Evolutionary conservation across 2,113 vertebrate species (phyloP).

Genomic region (Leucopsar rothschildi): DNA sequence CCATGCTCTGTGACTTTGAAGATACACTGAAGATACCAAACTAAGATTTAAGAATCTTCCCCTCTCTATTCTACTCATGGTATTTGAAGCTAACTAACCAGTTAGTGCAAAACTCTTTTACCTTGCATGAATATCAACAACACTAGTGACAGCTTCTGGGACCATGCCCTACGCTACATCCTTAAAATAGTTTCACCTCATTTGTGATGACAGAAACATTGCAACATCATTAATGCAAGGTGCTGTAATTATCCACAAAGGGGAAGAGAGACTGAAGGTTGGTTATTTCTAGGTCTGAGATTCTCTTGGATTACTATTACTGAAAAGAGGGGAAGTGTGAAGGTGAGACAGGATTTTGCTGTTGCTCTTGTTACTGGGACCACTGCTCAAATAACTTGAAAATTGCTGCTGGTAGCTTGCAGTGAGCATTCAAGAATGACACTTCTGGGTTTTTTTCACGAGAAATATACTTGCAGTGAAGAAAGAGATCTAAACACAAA

Average conservation of each 20-base stretch:
- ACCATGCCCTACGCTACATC: rapidly evolving
- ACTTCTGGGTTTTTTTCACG: neutral
- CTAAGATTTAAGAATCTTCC: neutral
- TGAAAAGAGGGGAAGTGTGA: rapidly evolving
- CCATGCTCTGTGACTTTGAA: neutral
- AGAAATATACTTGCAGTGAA: neutral
- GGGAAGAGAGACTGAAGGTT: neutral
- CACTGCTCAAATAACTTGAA: neutral
- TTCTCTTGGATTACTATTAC: neutral
- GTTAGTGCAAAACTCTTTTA: neutral
- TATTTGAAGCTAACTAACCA: neutral
- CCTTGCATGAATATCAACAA: neutral
- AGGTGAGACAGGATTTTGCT: neutral
- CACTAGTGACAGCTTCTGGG: neutral
- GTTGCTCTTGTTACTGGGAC: neutral
- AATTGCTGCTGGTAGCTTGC: neutral
- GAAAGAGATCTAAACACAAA: neutral
- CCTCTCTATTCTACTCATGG: neutral
- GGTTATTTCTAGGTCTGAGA: neutral
- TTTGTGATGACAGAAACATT: neutral
- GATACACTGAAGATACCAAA: neutral
- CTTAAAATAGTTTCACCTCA: neutral
- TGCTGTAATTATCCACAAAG: neutral
- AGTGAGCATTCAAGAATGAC: neutral
- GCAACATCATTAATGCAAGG: neutral